Evolutionary conservation across 2,888 invertebrate species (phyloP), one percentile per base, ranked within the genome.

Genomic region (Conus canariensis): DNA sequence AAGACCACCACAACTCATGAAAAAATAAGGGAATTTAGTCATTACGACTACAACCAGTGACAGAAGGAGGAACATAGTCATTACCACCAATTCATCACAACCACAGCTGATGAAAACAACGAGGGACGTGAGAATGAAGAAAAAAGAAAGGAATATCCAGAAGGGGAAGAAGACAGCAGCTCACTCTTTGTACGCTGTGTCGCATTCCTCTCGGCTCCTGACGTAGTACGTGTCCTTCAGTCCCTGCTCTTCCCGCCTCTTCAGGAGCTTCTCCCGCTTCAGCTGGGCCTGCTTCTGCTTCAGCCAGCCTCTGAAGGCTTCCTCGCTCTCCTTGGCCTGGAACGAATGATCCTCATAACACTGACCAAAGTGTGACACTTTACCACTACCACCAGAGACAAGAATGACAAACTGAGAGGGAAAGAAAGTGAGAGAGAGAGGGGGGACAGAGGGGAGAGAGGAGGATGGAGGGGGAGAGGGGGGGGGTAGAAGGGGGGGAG

Each of bases 181-280:
- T 70, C 8, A 95, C 95, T 93, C 93, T 93, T 92, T 95, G 90
- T 94, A 95, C 14, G 95, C 95, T 85, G 93, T 93, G 25, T 95
- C 95, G 91, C 94, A 94, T 16, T 96, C 95, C 70, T 94, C 93
- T 10, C 94, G 90, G 74, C 93, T 91, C 0, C 93, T 92, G 16
- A 93, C 91, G 85, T 93, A 93, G 90, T 94, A 94, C 7, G 94
- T 94, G n/a, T 95, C 95, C 67, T 93, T 92, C 70, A 92, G 89
- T 90, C 95, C 95, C 90, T 94, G 94, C n/a, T 95, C 93, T 85
- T 94, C 93, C 25, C 94, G 91, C 59, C 92, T 91, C 90, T 95
- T 94, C 58, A 95, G 90, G 67, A 94, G 88, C 86, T 94, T 94
- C 87, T 95, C 95, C 70, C 94, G 92, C 90, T 93, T 93, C 56